Percentiles rank a stretch among this genome's conserved stretches.
phyloP scores from a whole-genome alignment of 2,113 vertebrate species.

The Brachionichthys hirsutus region DNA sequence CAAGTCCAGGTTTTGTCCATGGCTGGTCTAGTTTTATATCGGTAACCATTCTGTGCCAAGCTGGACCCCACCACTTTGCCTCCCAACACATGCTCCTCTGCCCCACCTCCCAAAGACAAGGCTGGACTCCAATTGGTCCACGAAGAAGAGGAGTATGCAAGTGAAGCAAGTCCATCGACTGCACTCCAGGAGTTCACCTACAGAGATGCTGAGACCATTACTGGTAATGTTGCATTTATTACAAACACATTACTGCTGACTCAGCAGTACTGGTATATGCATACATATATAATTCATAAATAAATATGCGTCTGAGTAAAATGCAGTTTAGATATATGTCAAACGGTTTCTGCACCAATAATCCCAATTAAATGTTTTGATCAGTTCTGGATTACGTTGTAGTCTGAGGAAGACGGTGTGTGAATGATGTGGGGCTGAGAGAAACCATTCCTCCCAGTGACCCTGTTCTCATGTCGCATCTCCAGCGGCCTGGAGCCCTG shows the following conservation, averaged over 20 bases:
- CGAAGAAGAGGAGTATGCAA: slow-evolving; percentile 85
- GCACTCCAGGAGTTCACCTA: slow-evolving; percentile 71
- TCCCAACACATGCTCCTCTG: slow-evolving; percentile 80
- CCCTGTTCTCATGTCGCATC: slow-evolving; percentile 65
- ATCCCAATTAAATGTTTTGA: no score
- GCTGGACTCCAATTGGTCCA: slow-evolving; percentile 71
- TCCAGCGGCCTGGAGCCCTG: slow-evolving; percentile 37
- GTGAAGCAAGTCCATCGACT: slow-evolving; percentile 80
- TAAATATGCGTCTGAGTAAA: background rate
- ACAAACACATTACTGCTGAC: background rate
- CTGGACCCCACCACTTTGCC: slow-evolving; percentile 87
- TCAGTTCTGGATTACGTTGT: background rate
- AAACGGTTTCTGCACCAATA: no score
- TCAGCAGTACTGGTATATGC: background rate
- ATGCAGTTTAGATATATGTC: no score
- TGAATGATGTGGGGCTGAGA: slow-evolving; percentile 42
- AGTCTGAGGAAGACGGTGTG: slow-evolving; percentile 1
- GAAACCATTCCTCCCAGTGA: slow-evolving; percentile 54
- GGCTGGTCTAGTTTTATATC: slow-evolving; percentile 80
- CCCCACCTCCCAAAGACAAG: slow-evolving; percentile 73
- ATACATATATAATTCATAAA: background rate
- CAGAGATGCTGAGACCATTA: slow-evolving; percentile 97
- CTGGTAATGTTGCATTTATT: slow-evolving; percentile 85
- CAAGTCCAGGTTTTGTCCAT: slow-evolving; percentile 71
- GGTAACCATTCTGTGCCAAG: slow-evolving; percentile 90